Conservation (phyloP, 2,797 vertebrate genomes). For the Stomatorhinus walkeri region DNA sequence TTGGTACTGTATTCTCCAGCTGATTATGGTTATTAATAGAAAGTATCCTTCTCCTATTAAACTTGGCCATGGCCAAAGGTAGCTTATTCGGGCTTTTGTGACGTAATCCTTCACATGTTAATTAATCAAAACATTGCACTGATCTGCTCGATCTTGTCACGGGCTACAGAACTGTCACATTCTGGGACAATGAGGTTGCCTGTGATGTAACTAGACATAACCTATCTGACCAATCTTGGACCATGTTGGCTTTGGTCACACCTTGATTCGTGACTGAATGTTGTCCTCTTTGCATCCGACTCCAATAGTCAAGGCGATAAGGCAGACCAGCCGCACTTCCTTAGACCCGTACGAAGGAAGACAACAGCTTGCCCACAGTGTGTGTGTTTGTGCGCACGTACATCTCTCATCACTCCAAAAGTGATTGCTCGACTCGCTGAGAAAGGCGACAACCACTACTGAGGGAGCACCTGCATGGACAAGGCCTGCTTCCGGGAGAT, state of each 20-base stretch:
- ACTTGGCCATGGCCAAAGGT: neutral
- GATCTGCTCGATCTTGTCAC: neutral
- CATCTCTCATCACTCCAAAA: conserved; percentile 17
- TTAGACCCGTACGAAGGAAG: conserved; percentile 8
- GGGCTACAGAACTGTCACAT: neutral
- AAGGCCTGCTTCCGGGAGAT: conserved; percentile 23
- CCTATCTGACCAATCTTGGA: conserved; percentile 24
- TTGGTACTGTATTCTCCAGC: neutral
- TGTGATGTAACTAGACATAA: conserved; percentile 7
- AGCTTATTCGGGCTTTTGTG: neutral
- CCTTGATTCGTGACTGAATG: conserved; percentile 7
- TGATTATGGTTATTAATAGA: neutral
- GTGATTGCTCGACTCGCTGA: conserved; percentile 16
- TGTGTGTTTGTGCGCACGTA: neutral
- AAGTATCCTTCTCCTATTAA: neutral
- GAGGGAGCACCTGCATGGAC: conserved; percentile 8
- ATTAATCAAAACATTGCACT: neutral
- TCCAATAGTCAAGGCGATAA: conserved; percentile 13
- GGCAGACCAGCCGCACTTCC: conserved; percentile 14
- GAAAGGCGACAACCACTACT: neutral
- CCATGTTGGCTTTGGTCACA: neutral
- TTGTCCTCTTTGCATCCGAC: conserved; percentile 16
- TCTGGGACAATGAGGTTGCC: neutral
- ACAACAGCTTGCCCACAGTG: neutral
- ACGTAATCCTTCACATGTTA: neutral